These are phyloP conservation scores for Stigmatopora nigra DNA, from an alignment of 2,113 vertebrate species.

Conservation along the genomic window DNA sequence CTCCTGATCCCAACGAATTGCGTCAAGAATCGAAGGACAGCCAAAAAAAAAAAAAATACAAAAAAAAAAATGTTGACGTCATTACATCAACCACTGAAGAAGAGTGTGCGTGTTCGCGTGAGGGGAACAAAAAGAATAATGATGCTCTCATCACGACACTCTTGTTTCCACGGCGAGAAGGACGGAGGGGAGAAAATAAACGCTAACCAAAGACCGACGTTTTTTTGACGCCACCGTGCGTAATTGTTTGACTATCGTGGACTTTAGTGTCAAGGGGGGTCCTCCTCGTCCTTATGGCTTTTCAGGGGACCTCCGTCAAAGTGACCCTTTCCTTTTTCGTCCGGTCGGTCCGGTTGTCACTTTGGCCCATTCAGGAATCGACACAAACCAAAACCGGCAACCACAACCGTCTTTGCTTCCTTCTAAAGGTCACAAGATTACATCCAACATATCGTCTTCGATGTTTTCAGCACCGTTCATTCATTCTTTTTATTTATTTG, in stretches of 20 bases:
- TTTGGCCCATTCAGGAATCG: conserved; percentile 61
- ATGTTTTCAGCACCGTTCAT: conserved; percentile 50
- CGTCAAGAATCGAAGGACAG: conserved; percentile 3
- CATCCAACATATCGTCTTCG: background rate
- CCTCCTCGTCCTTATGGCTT: background rate
- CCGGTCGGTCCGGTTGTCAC: conserved; percentile 37
- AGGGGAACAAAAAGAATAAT: background rate
- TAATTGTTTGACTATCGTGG: background rate
- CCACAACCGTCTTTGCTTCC: background rate
- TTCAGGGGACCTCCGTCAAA: conserved; percentile 56
- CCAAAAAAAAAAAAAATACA: background rate
- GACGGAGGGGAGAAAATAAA: conserved; percentile 8
- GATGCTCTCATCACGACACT: conserved; percentile 48
- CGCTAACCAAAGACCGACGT: too few relatives aligned
- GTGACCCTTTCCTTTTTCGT: conserved; percentile 38
- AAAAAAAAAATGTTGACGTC: conserved; percentile 8
- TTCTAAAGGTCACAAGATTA: background rate
- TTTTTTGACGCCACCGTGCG: too few relatives aligned
- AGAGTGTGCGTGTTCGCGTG: background rate
- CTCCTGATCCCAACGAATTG: background rate
- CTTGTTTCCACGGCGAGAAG: conserved; percentile 15
- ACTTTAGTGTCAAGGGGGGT: conserved; percentile 18
- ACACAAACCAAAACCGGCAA: conserved; percentile 11
- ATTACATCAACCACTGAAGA: conserved; percentile 43
- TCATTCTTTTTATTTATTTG: conserved; percentile 74